phyloP scores from a whole-genome alignment of 2,113 vertebrate species.

The Baryphthengus martii region DNA sequence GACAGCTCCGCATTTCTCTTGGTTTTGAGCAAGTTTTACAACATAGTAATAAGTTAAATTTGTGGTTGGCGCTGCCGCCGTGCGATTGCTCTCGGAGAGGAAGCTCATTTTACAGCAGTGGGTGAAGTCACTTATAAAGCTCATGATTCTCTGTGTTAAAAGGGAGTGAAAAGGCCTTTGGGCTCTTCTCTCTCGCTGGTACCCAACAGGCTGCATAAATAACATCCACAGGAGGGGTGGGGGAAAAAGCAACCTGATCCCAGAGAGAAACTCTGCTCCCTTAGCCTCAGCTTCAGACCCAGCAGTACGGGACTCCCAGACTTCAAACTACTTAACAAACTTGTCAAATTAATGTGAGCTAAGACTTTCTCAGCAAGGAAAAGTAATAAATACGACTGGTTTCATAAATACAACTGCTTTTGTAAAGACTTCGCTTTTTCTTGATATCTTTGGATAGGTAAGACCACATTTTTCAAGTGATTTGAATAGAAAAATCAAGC shows the following conservation, averaged over 20 bases:
- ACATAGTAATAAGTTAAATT: neutral
- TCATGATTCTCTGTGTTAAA: neutral
- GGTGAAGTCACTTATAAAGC: neutral
- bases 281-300: accelerated
- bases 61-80: neutral
- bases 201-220: neutral
- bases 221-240: accelerated
- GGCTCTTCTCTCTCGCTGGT: neutral
- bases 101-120: neutral
- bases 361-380: neutral
- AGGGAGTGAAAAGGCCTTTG: neutral
- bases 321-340: neutral
- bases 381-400: neutral
- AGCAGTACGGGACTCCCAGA: accelerated
- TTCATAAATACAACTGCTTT: neutral
- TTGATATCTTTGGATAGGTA: neutral
- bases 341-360: neutral
- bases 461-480: neutral
- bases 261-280: neutral
- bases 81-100: accelerated
- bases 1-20: neutral
- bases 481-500: neutral
- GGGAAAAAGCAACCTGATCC: neutral
- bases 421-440: neutral
- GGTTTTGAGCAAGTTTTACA: neutral